Evolutionary conservation across 2,888 invertebrate species (phyloP), one percentile per base, ranked within the genome.

Genomic region (Branchipolynoe longqiensis): DNA sequence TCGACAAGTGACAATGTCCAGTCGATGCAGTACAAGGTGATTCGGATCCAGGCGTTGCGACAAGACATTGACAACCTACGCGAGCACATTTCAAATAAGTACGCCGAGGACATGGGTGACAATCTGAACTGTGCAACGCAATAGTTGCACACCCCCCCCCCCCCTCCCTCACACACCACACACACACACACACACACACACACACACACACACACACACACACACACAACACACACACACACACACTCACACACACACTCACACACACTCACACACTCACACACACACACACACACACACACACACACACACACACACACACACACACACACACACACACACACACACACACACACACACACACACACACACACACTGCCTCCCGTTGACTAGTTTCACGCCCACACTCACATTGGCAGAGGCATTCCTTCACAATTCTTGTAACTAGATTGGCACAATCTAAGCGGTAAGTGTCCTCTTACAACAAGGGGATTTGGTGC

Each of bases 81-180:
- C n/a, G 91, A 89, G 28, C 89, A 90, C 87, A 90, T 93, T 62
- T 91, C 91, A 62, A 91, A 91, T 85, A 92, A 91, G 87, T 91
- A 91, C 83, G 93, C 93, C 1, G 92, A 92, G 69, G 92, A 93
- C 83, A 91, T 92, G 90, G 92, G 92, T 22, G 91, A 91, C 81
- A 92, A 92, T 73, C 87, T 92, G 4, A 91, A 90, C 85, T 93
- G 93, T 90, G 90, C 90, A 31, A 90, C 90, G 12, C 92, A 92
- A 88, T 92, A 85, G 48, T 48, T 25, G 25, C 56, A 56, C n/a
- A 56, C 56, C 22, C 22, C 56, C 22, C 18, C 56, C 18, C 56
- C 56, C 56, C 56, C 22, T 25, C 3, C 18, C 56, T 25, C 56
- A 8, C n/a, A n/a, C n/a, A n/a, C n/a, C n/a, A n/a, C n/a, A n/a